These are phyloP conservation scores for Gephyroberyx darwinii DNA, from an alignment of 2,797 vertebrate species.

Conservation along the genomic window DNA sequence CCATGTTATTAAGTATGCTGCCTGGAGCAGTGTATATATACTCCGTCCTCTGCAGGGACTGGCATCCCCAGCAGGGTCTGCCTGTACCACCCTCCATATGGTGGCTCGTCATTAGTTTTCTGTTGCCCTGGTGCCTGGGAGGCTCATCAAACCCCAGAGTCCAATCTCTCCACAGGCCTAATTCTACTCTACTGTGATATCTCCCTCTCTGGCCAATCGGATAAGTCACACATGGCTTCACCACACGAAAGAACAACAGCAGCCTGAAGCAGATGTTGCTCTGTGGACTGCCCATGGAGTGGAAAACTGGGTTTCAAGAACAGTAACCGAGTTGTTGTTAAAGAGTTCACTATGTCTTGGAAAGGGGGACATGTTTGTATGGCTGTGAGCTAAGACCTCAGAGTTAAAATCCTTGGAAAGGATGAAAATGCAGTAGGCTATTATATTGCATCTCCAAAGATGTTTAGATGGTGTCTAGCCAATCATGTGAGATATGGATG, in stretches of 20 bases:
- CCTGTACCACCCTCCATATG: constrained; percentile 73
- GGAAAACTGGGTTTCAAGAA: constrained; percentile 68
- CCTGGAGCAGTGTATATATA: constrained; percentile 57
- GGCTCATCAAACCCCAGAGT: constrained; percentile 70
- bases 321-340: constrained; percentile 55
- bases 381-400: constrained; percentile 24
- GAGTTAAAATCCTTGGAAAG: constrained; percentile 33
- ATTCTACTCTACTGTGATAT: constrained; percentile 76
- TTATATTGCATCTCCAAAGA: constrained; percentile 40
- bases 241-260: constrained; percentile 76
- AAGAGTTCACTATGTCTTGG: constrained; percentile 47
- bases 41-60: constrained; percentile 67
- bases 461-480: constrained; percentile 34
- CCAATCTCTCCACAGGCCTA: constrained; percentile 71
- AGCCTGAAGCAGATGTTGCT: constrained; percentile 76
- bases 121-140: constrained; percentile 60
- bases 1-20: constrained; percentile 67
- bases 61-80: constrained; percentile 70
- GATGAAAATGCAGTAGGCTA: constrained; percentile 33
- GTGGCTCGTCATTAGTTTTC: constrained; percentile 77
- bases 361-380: constrained; percentile 37
- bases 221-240: constrained; percentile 78
- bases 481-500: constrained; percentile 47
- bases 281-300: constrained; percentile 55
- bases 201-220: constrained; percentile 75